These are phyloP conservation scores for Noctua comes DNA, from an alignment of 2,888 invertebrate genomes.

Conservation along the genomic window DNA sequence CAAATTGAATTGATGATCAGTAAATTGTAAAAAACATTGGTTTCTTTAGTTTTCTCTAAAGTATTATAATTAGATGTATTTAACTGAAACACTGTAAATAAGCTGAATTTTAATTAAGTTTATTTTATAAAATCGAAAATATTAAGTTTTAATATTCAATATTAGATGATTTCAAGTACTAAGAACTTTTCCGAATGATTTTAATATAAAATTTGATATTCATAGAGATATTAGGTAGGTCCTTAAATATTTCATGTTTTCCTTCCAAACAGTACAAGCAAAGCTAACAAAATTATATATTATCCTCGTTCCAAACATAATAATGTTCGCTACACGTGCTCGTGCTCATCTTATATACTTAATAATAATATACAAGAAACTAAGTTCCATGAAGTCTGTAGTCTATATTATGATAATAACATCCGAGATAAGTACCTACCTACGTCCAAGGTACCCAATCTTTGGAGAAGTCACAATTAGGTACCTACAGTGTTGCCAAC, in stretches of 20 bases:
- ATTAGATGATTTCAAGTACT: background rate
- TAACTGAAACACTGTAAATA: background rate
- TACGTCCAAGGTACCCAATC: conserved; percentile 9
- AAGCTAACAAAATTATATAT: conserved; percentile 33
- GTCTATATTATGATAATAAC: conserved; percentile 10
- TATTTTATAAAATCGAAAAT: background rate
- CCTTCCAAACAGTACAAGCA: conserved; percentile 25
- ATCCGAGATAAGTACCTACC: background rate
- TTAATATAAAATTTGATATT: conserved; percentile 13
- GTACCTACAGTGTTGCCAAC: conserved; percentile 46
- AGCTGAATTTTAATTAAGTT: background rate
- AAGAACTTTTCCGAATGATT: background rate
- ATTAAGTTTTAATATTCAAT: background rate
- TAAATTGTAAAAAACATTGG: background rate
- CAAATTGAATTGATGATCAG: background rate
- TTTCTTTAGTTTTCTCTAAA: background rate
- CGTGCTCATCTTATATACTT: conserved; percentile 11
- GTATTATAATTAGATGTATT: background rate
- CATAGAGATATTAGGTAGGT: background rate
- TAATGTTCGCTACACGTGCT: conserved; percentile 34
- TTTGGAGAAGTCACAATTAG: conserved; percentile 15
- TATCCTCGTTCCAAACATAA: conserved; percentile 32
- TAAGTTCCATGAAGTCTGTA: conserved; percentile 25
- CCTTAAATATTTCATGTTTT: conserved; percentile 33
- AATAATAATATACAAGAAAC: conserved; percentile 29